Evolutionary conservation across 2,888 invertebrate species (phyloP).

Genomic region (Lepidonotus clava): DNA sequence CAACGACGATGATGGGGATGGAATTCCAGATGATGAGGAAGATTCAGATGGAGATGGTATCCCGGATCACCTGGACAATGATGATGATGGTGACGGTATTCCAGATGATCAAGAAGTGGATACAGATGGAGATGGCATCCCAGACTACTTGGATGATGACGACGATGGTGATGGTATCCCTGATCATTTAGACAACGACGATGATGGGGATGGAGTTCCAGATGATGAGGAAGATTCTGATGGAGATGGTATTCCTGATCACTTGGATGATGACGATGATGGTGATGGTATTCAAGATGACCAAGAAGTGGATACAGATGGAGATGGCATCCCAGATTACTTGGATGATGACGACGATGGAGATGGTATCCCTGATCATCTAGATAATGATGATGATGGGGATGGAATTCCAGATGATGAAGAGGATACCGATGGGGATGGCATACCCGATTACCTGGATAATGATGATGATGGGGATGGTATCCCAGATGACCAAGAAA

Average conservation of each 20-base stretch:
- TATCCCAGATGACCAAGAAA: conserved; percentile 73
- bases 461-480: conserved; percentile 76
- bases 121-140: conserved; percentile 62
- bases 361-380: conserved; percentile 62
- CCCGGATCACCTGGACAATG: conserved; percentile 69
- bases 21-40: conserved; percentile 66
- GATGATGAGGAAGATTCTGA: conserved; percentile 65
- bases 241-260: conserved; percentile 66
- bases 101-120: conserved; percentile 61
- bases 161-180: conserved; percentile 65
- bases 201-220: conserved; percentile 67
- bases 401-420: conserved; percentile 55
- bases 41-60: conserved; percentile 77
- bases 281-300: conserved; percentile 71
- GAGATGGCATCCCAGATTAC: conserved; percentile 65
- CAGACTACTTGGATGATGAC: conserved; percentile 67
- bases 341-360: conserved; percentile 62
- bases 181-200: conserved; percentile 61
- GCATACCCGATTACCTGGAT: conserved; percentile 63
- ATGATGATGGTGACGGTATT: conserved; percentile 69
- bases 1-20: conserved; percentile 70
- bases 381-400: conserved; percentile 63
- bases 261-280: conserved; percentile 66
- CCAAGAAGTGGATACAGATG: conserved; percentile 62
- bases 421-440: conserved; percentile 63